Conservation (phyloP, 2,113 vertebrate species). For the Serranochromis macrocephalus region DNA sequence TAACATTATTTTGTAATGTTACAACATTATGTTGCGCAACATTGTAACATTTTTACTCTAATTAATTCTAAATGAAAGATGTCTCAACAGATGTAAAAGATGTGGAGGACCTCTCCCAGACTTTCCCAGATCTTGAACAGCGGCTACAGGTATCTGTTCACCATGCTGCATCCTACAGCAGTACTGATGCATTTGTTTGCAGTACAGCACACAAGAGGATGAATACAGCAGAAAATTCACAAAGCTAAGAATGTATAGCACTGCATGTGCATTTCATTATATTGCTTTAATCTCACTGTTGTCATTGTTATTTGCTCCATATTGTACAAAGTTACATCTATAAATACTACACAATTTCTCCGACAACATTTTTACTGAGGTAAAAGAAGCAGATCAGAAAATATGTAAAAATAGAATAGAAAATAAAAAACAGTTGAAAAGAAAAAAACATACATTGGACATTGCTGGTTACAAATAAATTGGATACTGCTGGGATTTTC, state of each 20-base stretch:
- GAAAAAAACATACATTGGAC: neutral
- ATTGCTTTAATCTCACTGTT: neutral
- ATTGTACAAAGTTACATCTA: neutral
- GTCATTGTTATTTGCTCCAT: neutral
- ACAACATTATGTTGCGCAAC: neutral
- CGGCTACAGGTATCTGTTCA: slow-evolving; percentile 50
- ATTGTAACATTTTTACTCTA: neutral
- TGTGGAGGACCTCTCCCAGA: slow-evolving; percentile 39
- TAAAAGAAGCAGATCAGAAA: neutral
- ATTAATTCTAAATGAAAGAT: neutral
- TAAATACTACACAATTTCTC: neutral
- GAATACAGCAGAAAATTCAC: neutral
- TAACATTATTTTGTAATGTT: neutral
- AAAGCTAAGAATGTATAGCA: neutral
- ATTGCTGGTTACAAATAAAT: neutral
- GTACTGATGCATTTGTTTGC: neutral
- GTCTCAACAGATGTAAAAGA: slow-evolving; percentile 51
- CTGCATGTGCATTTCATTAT: neutral
- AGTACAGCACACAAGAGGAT: neutral
- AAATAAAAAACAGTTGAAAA: neutral
- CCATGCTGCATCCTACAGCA: neutral
- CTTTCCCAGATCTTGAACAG: slow-evolving; percentile 61
- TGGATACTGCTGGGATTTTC: neutral
- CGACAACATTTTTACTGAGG: neutral
- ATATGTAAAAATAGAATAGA: neutral